A percentile compares a stretch with the other conserved stretches of the same genome.
These are phyloP conservation scores for Agrochola litura DNA, from an alignment of 2,888 invertebrate genomes.

Conservation along the genomic window DNA sequence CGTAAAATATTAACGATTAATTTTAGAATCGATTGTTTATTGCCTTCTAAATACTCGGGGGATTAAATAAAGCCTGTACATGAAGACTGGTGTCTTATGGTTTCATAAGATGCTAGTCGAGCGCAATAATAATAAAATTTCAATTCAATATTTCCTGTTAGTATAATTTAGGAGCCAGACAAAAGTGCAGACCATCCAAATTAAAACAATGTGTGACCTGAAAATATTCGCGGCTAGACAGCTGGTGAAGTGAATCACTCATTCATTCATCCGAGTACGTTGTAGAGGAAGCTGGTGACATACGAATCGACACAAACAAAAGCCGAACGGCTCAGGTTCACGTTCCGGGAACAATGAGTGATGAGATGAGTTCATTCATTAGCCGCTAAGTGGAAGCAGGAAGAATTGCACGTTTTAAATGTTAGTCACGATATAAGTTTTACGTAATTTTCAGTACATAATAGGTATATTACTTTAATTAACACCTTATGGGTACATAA, in stretches of 20 bases:
- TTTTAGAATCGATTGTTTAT: conserved; percentile 76
- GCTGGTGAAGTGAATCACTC: conserved; percentile 70
- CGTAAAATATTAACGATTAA: conserved; percentile 78
- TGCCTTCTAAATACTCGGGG: conserved; percentile 64
- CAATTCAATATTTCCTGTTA: conserved; percentile 49
- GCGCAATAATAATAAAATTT: conserved; percentile 24
- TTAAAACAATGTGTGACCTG: conserved; percentile 37
- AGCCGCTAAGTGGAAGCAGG: conserved; percentile 59
- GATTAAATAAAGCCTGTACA: conserved; percentile 62
- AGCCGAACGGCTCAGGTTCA: conserved; percentile 66
- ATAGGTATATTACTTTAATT: conserved; percentile 16
- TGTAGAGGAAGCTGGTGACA: conserved; percentile 77
- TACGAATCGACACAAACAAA: conserved; percentile 67
- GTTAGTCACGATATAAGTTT: conserved; percentile 64
- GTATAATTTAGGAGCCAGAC: conserved; percentile 30
- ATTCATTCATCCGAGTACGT: conserved; percentile 62
- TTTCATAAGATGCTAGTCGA: conserved; percentile 32
- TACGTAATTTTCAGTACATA: conserved; percentile 43
- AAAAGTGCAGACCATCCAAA: conserved; percentile 39
- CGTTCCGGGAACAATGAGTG: conserved; percentile 82
- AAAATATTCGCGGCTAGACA: conserved; percentile 61
- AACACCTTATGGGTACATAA: not conserved
- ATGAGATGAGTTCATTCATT: conserved; percentile 77
- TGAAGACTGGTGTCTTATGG: conserved; percentile 36
- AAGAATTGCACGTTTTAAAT: conserved; percentile 70